Conservation (phyloP, 2,888 invertebrate species). For the Amphipoea oculea region DNA sequence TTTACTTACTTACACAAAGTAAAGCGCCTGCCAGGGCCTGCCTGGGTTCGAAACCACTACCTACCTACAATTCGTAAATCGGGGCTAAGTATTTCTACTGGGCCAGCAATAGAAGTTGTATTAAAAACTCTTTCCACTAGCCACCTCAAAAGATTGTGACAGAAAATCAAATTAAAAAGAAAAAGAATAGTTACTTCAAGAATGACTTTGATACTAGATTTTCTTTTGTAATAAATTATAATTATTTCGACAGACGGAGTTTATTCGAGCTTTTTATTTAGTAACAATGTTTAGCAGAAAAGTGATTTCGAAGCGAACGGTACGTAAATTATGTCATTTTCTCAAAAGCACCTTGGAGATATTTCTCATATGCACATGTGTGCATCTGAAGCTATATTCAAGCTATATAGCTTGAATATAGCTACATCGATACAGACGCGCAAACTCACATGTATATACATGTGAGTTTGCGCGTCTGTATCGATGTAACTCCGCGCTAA, state of each 20-base stretch:
- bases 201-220: conserved; percentile 51
- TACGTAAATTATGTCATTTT: conserved; percentile 66
- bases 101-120: neutral
- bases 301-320: conserved; percentile 66
- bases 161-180: conserved; percentile 51
- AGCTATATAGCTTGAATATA: no score
- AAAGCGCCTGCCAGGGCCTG: no score
- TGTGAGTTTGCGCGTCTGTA: no score
- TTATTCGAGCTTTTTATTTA: conserved; percentile 55
- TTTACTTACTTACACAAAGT: no score
- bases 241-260: conserved; percentile 49
- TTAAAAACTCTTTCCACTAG: conserved; percentile 30
- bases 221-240: conserved; percentile 52
- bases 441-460: no score
- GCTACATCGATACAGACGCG: no score
- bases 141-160: conserved; percentile 33
- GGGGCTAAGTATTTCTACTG: neutral
- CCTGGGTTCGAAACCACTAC: no score
- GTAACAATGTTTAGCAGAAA: conserved; percentile 75
- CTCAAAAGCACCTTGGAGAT: no score
- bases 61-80: no score
- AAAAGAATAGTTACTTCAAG: conserved; percentile 70
- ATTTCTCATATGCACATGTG: no score
- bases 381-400: neutral
- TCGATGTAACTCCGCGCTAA: no score